Base-by-base conservation (phyloP, 2,797 vertebrate genomes). In the Tragopan temminckii region DNA sequence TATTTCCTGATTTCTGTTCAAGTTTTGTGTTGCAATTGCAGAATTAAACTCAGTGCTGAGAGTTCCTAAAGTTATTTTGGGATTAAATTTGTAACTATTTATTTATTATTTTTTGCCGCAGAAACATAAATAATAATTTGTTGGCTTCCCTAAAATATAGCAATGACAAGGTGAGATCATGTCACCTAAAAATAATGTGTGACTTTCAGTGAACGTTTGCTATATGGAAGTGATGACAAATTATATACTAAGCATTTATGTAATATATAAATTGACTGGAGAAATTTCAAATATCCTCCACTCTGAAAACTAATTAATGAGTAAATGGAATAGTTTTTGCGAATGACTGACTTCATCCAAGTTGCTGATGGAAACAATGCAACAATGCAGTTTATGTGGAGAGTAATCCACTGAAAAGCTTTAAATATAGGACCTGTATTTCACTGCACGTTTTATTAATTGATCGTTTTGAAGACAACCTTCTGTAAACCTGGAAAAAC, bases 361-460 rank as follows among this genome's bases (percentile, higher is more conserved):
- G 72, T 85, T 92, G 86, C 78, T 93, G 85, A 61, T 96, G 91
- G 94, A 96, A 96, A 91, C 71, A 87, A 88, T 70, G 20, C 88
- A 92, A 81, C 72, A 80, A 81, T 57, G 75, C 11, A 6, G 4
- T 69, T 45, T 36, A 42, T 40, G 38, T 3, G 38, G 66, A 42
- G 57, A 68, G 36, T 82, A 21, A 52, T 79, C 92, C 59, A 53
- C 53, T 80, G 61, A 17, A 89, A 89, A 91, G 67, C 69, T 78
- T 77, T 85, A 85, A 63, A 80, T 87, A 31, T 40, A 25, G 48
- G 52, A 12, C 83, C 83, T 96, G 13, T 80, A 35, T 83, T 88
- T 94, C 80, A 55, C 33, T 87, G 45, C 76, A 71, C 68, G 91
- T 85, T 62, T 35, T 88, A 33, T 75, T 76, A 63, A 75, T 91